Base-by-base conservation (phyloP, 2,113 vertebrate species). In the Larimichthys polyactis region DNA sequence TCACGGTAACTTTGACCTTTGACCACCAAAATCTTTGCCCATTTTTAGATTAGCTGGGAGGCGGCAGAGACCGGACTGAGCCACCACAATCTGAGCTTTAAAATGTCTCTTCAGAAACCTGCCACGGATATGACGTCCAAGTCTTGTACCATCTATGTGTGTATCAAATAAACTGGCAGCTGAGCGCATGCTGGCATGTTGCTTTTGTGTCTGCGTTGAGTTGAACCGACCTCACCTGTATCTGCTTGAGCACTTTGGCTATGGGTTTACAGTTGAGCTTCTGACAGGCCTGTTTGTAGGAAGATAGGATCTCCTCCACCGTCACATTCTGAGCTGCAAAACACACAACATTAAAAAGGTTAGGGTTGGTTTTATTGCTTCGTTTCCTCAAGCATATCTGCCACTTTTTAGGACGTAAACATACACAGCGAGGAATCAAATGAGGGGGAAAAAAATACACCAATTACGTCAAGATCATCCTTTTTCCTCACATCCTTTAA, bases 201-300 rank as follows among this genome's bases (percentile, higher is more conserved):
- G 24, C n/a, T 19, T 12, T 51, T 20, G 17, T 54, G 68, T 68
- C 19, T 40, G 48, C 10, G 10, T 16, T 15, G 10, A 11, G 12
- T 8, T 70, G 32, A 54, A 58, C n/a, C n/a, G n/a, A n/a, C 6
- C 90, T 87, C 94, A 99, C 98, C 97, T 98, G 97, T 44, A 99
- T 96, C 93, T 99, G 98, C 88, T 95, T 95, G 72, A 98, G 95
- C 59, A 99, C 96, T 92, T 97, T 98, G 75, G 96, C 93, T n/a
- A 98, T 96, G 86, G 97, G 97, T 69, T 97, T 97, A 94, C 97
- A 98, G 95, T 95, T 98, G 71, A 99, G 96, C 75, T 99, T 99
- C 94, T 97, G 97, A 92, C 98, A 99, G 87, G 97, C 96, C 72
- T 97, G 96, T 82, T 94, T 96, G 93, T 99, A 99, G 72, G 97